A percentile compares a stretch with the other conserved stretches of the same genome.
These are phyloP conservation scores for Ctenosaura bakeri DNA, from an alignment of 2,797 vertebrate species.

Conservation along the genomic window DNA sequence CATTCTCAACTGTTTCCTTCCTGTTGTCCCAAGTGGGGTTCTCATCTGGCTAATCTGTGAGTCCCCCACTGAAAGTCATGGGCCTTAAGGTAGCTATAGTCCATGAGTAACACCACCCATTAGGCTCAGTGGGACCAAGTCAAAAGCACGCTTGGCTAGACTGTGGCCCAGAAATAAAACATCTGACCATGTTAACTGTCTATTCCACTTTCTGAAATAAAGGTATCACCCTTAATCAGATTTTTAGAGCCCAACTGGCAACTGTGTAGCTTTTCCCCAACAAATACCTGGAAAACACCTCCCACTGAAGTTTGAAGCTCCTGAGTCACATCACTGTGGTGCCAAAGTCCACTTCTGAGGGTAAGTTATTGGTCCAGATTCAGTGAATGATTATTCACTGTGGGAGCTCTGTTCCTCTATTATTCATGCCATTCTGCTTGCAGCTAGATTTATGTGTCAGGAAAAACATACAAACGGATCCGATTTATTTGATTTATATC, in stretches of 20 bases:
- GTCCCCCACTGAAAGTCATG: neutral
- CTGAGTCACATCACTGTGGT: constrained; percentile 14
- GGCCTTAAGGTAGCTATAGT: neutral
- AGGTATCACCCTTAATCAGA: neutral
- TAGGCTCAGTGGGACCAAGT: neutral
- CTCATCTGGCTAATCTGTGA: neutral
- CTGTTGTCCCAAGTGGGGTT: neutral
- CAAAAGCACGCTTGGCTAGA: neutral
- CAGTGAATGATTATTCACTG: constrained; percentile 79
- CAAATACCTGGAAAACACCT: neutral
- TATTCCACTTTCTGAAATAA: constrained; percentile 8
- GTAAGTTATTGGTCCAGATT: constrained; percentile 74
- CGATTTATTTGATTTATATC: constrained; percentile 85
- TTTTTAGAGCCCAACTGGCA: neutral
- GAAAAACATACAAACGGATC: constrained; percentile 86
- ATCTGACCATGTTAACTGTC: neutral
- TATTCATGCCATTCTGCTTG: constrained; percentile 80
- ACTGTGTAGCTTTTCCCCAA: neutral
- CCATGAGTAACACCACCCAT: neutral
- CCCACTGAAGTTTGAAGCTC: neutral
- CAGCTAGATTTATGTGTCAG: constrained; percentile 86
- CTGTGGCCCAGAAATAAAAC: neutral
- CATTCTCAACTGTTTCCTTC: neutral
- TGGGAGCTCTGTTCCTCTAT: constrained; percentile 81
- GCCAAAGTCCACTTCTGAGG: constrained; percentile 63